Evolutionary conservation across 2,888 invertebrate species (phyloP).

Genomic region (Gymnocheta viridis): DNA sequence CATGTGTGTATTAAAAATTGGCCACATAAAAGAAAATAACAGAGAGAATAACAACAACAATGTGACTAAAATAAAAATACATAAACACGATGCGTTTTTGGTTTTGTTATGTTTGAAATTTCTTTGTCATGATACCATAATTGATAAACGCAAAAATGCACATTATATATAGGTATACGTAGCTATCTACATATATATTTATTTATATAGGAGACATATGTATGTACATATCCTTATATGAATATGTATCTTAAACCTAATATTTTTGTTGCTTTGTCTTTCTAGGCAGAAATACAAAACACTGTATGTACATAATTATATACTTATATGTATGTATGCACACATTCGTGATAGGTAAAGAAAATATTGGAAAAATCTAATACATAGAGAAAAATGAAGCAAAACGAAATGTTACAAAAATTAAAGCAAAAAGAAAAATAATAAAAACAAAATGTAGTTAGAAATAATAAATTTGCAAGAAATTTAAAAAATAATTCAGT

Average conservation of each 20-base stretch:
- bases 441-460: not conserved
- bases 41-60: slow-evolving; percentile 8
- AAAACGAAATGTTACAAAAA: not conserved
- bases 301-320: too few relatives aligned
- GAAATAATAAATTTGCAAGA: slow-evolving; percentile 1
- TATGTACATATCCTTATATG: not conserved
- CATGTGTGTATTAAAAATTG: slow-evolving; percentile 35
- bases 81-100: slow-evolving; percentile 18
- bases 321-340: not conserved
- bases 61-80: slow-evolving; percentile 5
- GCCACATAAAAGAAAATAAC: slow-evolving; percentile 36
- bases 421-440: not conserved
- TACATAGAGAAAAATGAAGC: too few relatives aligned
- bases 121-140: slow-evolving; percentile 17
- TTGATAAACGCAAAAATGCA: slow-evolving; percentile 19
- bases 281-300: not conserved
- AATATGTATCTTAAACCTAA: too few relatives aligned
- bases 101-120: not conserved
- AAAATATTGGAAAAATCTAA: slow-evolving; percentile 44
- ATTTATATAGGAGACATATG: not conserved
- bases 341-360: slow-evolving; percentile 2
- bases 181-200: not conserved
- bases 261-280: slow-evolving; percentile 2
- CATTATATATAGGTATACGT: not conserved
- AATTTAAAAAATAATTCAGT: too few relatives aligned